Percentiles rank a stretch among this genome's conserved stretches.
These are phyloP conservation scores for Aphaenogaster rudis DNA, from an alignment of 1,140 invertebrate species.

Conservation along the genomic window DNA sequence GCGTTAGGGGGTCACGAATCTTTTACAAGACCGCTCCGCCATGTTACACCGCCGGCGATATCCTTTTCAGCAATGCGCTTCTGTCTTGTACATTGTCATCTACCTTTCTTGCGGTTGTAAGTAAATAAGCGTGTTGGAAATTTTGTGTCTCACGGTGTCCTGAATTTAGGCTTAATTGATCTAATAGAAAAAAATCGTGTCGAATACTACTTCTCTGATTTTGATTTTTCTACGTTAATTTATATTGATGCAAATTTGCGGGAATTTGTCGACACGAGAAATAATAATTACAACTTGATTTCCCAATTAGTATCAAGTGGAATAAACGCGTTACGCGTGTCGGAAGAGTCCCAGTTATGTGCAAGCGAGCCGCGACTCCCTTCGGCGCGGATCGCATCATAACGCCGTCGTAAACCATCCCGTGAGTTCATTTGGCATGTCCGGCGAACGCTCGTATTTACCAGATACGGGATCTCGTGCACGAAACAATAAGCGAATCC, in stretches of 20 bases:
- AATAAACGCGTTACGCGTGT: slow-evolving; percentile 22
- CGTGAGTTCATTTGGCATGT: slow-evolving; percentile 53
- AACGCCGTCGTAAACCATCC: slow-evolving; percentile 44
- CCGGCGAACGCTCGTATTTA: slow-evolving; percentile 57
- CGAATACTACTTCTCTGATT: neutral
- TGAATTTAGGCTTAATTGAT: neutral
- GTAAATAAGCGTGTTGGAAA: slow-evolving; percentile 12
- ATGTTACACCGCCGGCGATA: slow-evolving; percentile 61
- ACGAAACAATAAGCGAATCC: slow-evolving; percentile 65
- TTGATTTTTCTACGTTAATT: neutral
- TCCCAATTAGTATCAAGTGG: neutral
- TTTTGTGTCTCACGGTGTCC: neutral
- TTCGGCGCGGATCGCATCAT: slow-evolving; percentile 34
- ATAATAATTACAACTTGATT: neutral
- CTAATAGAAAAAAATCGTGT: neutral
- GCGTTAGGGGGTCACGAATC: slow-evolving; percentile 75
- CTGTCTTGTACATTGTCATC: slow-evolving; percentile 49
- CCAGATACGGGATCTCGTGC: slow-evolving; percentile 59
- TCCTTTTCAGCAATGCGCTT: slow-evolving; percentile 55
- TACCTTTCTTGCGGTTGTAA: neutral
- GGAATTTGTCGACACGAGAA: neutral
- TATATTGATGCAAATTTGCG: neutral
- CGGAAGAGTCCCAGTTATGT: neutral
- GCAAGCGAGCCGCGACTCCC: slow-evolving; percentile 2
- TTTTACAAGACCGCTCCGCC: slow-evolving; percentile 69